Conservation (phyloP, 2,888 invertebrate genomes). For the Agrenia bidenticulata region DNA sequence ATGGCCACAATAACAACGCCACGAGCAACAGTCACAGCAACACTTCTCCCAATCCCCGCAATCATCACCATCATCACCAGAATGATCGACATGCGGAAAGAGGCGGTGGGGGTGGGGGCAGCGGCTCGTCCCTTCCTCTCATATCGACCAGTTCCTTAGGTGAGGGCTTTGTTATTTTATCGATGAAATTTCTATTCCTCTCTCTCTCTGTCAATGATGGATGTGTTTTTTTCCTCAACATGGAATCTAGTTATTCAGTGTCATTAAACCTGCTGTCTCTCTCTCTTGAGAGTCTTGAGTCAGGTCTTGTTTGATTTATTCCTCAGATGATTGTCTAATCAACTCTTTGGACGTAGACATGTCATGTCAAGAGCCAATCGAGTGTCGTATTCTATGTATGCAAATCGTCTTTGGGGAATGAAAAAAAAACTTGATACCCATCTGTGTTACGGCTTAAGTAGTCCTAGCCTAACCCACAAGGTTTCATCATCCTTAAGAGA, state of each 20-base stretch:
- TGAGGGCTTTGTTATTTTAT: background rate
- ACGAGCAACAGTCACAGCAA: constrained; percentile 5
- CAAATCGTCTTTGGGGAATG: too few species aligned
- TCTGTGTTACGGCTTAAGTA: too few species aligned
- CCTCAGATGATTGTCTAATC: constrained; percentile 12
- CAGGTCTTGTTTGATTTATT: background rate
- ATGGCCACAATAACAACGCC: background rate
- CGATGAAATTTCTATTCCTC: background rate
- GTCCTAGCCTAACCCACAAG: too few species aligned
- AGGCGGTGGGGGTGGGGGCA: background rate
- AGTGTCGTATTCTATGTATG: constrained; percentile 6
- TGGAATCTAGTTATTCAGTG: background rate
- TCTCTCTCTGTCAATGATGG: background rate
- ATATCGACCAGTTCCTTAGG: background rate
- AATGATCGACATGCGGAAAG: background rate
- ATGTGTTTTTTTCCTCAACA: too few species aligned
- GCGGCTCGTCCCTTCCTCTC: background rate
- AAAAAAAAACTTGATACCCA: too few species aligned
- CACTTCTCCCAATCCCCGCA: background rate
- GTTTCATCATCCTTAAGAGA: too few species aligned
- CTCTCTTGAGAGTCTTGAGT: too few species aligned
- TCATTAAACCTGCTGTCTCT: constrained; percentile 18
- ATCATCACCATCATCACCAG: background rate
- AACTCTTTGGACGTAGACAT: constrained; percentile 7
- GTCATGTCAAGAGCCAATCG: constrained; percentile 1